Evolutionary conservation across 92 coral and sea anemone genomes (phyloP).

Genomic region (Blastomussa wellsi): DNA sequence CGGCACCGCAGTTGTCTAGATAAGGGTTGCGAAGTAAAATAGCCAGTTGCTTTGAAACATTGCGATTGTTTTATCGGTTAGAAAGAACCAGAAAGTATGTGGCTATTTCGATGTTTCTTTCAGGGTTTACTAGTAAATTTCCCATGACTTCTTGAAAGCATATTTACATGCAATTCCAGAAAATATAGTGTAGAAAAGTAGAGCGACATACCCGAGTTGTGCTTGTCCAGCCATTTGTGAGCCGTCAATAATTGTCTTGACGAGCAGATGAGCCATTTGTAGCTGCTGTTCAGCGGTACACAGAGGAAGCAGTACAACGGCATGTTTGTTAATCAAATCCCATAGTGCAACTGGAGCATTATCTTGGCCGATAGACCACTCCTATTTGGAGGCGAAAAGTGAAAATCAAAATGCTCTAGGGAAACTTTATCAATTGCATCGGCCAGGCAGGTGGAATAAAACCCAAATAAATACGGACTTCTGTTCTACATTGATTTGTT

Average conservation of each 20-base stretch:
- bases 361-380: conserved; percentile 44
- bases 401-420: neutral
- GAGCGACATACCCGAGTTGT: conserved; percentile 23
- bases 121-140: no score
- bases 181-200: no score
- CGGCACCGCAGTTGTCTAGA: no score
- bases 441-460: no score
- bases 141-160: no score
- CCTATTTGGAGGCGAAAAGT: conserved; percentile 38
- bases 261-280: conserved; percentile 35
- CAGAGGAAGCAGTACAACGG: conserved; percentile 50
- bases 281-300: conserved; percentile 55
- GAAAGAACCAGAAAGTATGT: neutral
- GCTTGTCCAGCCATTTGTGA: neutral
- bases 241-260: conserved; percentile 10
- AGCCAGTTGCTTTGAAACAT: no score
- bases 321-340: conserved; percentile 55
- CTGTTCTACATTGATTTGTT: no score
- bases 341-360: conserved; percentile 71
- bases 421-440: no score
- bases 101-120: neutral
- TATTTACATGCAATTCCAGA: no score
- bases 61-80: neutral
- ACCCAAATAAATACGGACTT: no score
- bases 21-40: no score